Base-by-base conservation (phyloP, 2,888 invertebrate genomes). In the Koerneria pararmatus region DNA sequence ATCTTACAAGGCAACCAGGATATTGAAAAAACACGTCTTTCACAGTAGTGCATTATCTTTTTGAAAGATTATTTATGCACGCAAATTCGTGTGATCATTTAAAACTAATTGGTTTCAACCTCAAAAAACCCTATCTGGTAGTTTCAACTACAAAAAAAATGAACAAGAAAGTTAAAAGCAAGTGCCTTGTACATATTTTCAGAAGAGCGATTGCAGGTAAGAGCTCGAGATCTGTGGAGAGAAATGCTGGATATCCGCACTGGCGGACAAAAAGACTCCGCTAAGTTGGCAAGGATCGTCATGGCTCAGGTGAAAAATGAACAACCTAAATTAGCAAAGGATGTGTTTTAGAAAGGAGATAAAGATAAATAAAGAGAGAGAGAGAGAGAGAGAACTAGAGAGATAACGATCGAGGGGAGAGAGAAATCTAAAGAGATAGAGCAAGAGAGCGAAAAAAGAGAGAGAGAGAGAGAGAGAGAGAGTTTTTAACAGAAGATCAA, bases 211-310 rank as follows among this genome's bases (percentile, higher is more conserved):
- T 69, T 72, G 15, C 54, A 78, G 80, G 70, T 82, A 3, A 74
- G 82, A 37, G 76, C 82, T 15, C 76, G 82, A 54, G 82, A 82
- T 68, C 82, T 82, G 79, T 82, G 82, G 80, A 76, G 77, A 59
- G 82, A 82, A 67, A 80, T 82, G 81, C 71, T 83, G 60, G 82
- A 82, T 61, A 80, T 82, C 62, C 73, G 76, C 53, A 78, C 78
- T 29, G 78, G 79, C 46, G 78, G 77, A 48, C 72, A 73, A 70
- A 74, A 74, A 59, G 78, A 79, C 66, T 59, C 80, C 19, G 76
- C 69, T 27, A 72, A 78, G 48, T 70, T 81, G 31, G 81, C 82
- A 5, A 71, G 79, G 57, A 75, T 81, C 58, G 73, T 82, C 27
- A 70, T 79, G 65, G 74, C 76, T 49, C 78, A 69, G 74, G 66